Conservation (phyloP, 2,113 vertebrate genomes). For the Bubalus kerabau region DNA sequence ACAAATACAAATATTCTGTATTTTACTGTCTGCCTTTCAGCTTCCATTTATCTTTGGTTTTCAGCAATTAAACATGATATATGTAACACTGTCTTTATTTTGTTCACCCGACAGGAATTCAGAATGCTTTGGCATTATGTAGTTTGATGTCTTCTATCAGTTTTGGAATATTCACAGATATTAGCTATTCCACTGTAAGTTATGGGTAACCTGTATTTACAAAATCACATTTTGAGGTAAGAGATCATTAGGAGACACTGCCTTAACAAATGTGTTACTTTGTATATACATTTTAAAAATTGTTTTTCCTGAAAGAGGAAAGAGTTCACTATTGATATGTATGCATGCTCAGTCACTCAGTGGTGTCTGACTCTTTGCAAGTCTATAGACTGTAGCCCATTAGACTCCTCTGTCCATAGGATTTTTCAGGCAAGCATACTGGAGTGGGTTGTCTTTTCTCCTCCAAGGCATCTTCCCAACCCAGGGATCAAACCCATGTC, state of each 20-base stretch:
- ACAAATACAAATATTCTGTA: not conserved
- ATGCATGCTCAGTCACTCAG: not conserved
- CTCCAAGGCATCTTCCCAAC: not conserved
- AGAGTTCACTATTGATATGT: not conserved
- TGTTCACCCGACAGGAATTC: not conserved
- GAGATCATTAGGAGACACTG: not conserved
- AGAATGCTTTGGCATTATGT: not conserved
- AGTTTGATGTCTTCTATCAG: not conserved
- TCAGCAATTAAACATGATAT: not conserved
- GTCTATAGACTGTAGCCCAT: not conserved
- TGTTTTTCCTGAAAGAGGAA: not conserved
- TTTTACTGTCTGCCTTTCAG: not conserved
- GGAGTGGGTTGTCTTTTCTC: not conserved
- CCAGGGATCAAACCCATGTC: not conserved
- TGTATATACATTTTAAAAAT: not conserved
- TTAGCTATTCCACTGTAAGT: not conserved
- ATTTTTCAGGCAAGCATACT: not conserved
- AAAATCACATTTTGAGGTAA: not conserved
- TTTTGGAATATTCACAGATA: not conserved
- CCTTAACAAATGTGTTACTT: not conserved
- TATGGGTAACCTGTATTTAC: not conserved
- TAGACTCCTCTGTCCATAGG: not conserved
- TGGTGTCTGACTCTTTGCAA: not conserved
- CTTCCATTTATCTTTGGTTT: not conserved
- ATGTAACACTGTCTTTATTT: not conserved